These are phyloP conservation scores for Dryobota labecula DNA, from an alignment of 2,888 invertebrate species.

Conservation along the genomic window DNA sequence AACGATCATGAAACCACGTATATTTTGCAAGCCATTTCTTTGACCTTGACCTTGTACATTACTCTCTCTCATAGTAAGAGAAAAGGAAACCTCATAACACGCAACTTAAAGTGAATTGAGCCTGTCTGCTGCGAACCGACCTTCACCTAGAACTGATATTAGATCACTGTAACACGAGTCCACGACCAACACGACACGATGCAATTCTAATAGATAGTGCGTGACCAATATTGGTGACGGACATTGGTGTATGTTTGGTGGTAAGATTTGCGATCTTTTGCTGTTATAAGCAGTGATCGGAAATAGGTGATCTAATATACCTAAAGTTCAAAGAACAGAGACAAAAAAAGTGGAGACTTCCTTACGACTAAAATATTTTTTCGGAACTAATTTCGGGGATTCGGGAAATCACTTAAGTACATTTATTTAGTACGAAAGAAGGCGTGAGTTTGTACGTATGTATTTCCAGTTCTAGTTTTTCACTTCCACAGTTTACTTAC, in stretches of 20 bases:
- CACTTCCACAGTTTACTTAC: neutral
- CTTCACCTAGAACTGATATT: conserved; percentile 60
- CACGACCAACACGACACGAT: conserved; percentile 20
- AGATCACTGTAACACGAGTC: conserved; percentile 42
- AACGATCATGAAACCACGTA: neutral
- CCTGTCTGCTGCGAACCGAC: conserved; percentile 23
- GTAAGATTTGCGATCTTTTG: too few relatives aligned
- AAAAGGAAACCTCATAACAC: conserved; percentile 10
- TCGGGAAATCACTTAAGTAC: too few relatives aligned
- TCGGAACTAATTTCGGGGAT: too few relatives aligned
- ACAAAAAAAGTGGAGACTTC: too few relatives aligned
- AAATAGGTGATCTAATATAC: too few relatives aligned
- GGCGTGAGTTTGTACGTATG: too few relatives aligned
- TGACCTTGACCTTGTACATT: conserved; percentile 7
- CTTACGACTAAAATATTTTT: too few relatives aligned
- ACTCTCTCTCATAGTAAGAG: conserved; percentile 26
- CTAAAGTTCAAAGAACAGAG: too few relatives aligned
- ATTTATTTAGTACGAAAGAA: too few relatives aligned
- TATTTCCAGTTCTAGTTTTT: neutral
- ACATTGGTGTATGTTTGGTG: neutral
- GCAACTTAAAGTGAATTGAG: conserved; percentile 30
- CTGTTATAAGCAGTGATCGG: too few relatives aligned
- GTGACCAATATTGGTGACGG: conserved; percentile 23
- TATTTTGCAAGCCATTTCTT: conserved; percentile 24
- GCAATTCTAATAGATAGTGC: conserved; percentile 29